These are phyloP conservation scores for Calameuta pallipes DNA, from an alignment of 2,888 invertebrate species.

Conservation along the genomic window DNA sequence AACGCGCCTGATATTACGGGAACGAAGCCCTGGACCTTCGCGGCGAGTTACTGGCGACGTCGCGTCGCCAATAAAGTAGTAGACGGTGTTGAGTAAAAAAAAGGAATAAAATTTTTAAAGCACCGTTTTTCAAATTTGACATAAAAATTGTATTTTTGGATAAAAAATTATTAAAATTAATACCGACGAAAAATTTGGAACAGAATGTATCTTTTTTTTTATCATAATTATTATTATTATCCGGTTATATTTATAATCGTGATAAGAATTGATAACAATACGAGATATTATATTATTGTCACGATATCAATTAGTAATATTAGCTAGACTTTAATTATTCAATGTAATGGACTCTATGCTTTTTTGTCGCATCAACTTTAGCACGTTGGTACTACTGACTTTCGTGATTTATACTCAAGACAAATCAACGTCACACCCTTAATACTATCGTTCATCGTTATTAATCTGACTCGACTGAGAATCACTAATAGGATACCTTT, in stretches of 20 bases:
- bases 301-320: neutral
- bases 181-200: neutral
- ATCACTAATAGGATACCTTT: neutral
- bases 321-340: neutral
- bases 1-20: constrained; percentile 5
- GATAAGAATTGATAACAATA: neutral
- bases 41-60: neutral
- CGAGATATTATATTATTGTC: neutral
- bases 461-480: neutral
- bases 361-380: neutral
- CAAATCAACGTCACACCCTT: neutral
- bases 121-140: neutral
- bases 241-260: neutral
- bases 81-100: neutral
- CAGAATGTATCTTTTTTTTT: neutral
- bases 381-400: neutral
- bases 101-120: neutral
- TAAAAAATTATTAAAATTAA: neutral
- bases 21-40: neutral
- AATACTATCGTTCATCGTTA: neutral
- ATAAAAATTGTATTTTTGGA: too few species aligned
- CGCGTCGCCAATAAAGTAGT: neutral
- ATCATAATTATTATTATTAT: neutral
- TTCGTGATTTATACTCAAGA: neutral
- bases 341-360: neutral